Percentiles rank a stretch among this genome's conserved stretches.
These are phyloP conservation scores for Oncorhynchus nerka DNA, from an alignment of 2,113 vertebrate genomes.

Conservation along the genomic window DNA sequence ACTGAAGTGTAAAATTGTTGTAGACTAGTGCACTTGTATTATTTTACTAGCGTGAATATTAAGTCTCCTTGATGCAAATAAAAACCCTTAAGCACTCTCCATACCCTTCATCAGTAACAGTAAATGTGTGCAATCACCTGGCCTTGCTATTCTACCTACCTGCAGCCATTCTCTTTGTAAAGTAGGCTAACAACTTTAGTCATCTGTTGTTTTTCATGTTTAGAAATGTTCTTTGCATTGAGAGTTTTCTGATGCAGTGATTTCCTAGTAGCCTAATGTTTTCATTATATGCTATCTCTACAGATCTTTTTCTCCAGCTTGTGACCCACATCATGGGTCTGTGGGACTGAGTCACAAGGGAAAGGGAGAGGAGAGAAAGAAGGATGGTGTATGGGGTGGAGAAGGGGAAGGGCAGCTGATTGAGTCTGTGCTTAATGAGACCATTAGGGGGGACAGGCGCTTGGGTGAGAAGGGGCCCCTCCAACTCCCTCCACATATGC, in stretches of 20 bases:
- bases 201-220: not conserved
- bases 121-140: too few species aligned
- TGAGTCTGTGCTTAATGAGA: conserved; percentile 20
- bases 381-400: conserved; percentile 4
- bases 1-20: too few species aligned
- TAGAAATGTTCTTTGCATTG: not conserved
- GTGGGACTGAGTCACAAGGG: not conserved
- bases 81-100: too few species aligned
- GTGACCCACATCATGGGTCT: conserved; percentile 33
- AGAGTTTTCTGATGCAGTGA: not conserved
- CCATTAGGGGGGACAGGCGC: conserved; percentile 16
- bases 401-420: not conserved
- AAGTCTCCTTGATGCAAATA: too few species aligned
- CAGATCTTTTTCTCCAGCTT: not conserved
- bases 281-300: not conserved
- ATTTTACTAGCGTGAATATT: too few species aligned
- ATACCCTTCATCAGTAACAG: too few species aligned
- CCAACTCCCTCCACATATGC: conserved; percentile 41
- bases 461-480: not conserved
- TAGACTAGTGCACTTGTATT: too few species aligned
- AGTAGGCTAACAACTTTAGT: not conserved
- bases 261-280: not conserved
- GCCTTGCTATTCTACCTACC: too few species aligned
- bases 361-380: conserved; percentile 2
- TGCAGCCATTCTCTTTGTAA: too few species aligned